Evolutionary conservation across 1,140 invertebrate genomes (phyloP).

Genomic region (Prorops nasuta): DNA sequence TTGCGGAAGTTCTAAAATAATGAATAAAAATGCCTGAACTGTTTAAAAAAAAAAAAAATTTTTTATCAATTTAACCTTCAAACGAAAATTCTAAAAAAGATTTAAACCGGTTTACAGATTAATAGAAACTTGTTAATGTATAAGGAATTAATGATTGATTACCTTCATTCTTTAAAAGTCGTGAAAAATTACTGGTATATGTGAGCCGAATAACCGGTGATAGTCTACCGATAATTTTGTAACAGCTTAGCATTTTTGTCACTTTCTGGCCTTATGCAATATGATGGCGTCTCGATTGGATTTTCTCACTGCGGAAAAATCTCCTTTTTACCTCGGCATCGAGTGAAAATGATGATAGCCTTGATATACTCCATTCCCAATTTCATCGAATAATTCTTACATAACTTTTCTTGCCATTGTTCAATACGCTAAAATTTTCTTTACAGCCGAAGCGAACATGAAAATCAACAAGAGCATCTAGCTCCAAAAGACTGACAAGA

Average conservation of each 20-base stretch:
- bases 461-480: background rate
- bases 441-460: no score
- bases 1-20: no score
- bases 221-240: constrained; percentile 28
- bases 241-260: constrained; percentile 34
- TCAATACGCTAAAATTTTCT: no score
- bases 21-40: no score
- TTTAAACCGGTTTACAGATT: background rate
- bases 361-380: background rate
- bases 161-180: constrained; percentile 22
- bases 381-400: background rate
- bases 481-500: no score
- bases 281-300: background rate
- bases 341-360: background rate
- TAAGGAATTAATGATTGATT: background rate
- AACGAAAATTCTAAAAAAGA: background rate
- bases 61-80: background rate
- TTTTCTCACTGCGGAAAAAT: background rate
- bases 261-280: background rate
- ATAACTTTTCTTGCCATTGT: background rate
- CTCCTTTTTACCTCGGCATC: background rate
- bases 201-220: constrained; percentile 28
- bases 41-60: background rate
- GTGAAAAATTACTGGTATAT: constrained; percentile 16
- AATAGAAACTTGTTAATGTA: background rate